A percentile compares a stretch with the other conserved stretches of the same genome.
Evolutionary conservation across 2,113 vertebrate genomes (phyloP).

Genomic region (Propithecus coquereli): DNA sequence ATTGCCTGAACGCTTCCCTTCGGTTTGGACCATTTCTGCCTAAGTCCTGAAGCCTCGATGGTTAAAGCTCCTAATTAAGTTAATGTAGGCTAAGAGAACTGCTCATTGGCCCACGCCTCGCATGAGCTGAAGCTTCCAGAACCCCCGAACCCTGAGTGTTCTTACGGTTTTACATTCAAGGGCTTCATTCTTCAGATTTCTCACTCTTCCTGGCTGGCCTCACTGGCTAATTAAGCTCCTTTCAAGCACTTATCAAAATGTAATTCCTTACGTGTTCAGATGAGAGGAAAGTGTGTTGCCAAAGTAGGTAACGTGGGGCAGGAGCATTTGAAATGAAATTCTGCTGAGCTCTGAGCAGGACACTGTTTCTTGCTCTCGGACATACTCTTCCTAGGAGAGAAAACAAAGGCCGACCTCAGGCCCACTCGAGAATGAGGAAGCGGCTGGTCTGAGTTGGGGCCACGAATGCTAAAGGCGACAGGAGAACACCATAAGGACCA

Average conservation of each 20-base stretch:
- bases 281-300: not conserved
- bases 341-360: not conserved
- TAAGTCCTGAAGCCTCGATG: accelerated
- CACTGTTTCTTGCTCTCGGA: not conserved
- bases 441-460: not conserved
- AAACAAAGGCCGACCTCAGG: not conserved
- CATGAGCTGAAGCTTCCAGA: not conserved
- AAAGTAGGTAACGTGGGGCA: not conserved
- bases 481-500: accelerated
- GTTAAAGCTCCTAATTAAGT: not conserved
- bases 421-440: not conserved
- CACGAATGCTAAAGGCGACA: accelerated
- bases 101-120: not conserved
- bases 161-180: not conserved
- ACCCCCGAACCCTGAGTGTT: not conserved
- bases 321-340: not conserved
- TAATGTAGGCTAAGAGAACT: too few species aligned
- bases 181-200: not conserved
- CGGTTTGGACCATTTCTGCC: not conserved
- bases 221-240: not conserved
- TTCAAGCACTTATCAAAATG: too few species aligned
- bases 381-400: not conserved
- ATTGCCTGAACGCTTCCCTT: not conserved
- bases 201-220: not conserved
- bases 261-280: not conserved